Evolutionary conservation across 2,888 invertebrate species (phyloP).

Genomic region (Agrochola lychnidis): DNA sequence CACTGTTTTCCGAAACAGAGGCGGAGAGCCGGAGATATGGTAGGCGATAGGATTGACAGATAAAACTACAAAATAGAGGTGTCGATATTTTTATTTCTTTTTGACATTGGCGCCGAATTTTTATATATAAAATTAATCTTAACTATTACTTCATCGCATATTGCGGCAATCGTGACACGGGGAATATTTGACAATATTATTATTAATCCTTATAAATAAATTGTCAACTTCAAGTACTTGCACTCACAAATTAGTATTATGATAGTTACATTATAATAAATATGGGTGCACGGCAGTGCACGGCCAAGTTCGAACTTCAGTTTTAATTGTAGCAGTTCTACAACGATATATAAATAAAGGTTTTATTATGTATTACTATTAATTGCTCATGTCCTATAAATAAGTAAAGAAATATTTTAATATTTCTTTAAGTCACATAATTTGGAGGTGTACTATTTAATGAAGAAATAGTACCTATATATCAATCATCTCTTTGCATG

Average conservation of each 20-base stretch:
- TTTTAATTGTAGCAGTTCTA: conserved; percentile 22
- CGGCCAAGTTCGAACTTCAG: conserved; percentile 14
- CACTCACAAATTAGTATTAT: conserved; percentile 10
- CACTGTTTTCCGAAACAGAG: background rate
- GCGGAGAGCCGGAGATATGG: background rate
- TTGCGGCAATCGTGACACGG: conserved; percentile 16
- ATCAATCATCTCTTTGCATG: background rate
- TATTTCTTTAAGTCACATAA: conserved; percentile 25
- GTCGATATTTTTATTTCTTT: conserved; percentile 55
- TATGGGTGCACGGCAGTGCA: conserved; percentile 20
- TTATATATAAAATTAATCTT: conserved; percentile 55
- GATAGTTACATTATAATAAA: conserved; percentile 10
- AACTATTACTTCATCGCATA: conserved; percentile 35
- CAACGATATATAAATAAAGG: conserved; percentile 25
- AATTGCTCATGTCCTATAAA: conserved; percentile 44
- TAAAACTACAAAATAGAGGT: conserved; percentile 48
- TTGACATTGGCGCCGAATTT: conserved; percentile 23
- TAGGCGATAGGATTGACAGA: background rate
- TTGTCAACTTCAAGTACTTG: conserved; percentile 11
- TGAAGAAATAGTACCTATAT: background rate
- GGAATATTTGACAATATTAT: conserved; percentile 20
- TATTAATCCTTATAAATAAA: conserved; percentile 25
- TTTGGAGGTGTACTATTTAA: background rate
- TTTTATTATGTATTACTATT: conserved; percentile 31
- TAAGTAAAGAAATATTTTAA: conserved; percentile 32